phyloP scores from a whole-genome alignment of 1,140 invertebrate genomes.

The Halesus radiatus region DNA sequence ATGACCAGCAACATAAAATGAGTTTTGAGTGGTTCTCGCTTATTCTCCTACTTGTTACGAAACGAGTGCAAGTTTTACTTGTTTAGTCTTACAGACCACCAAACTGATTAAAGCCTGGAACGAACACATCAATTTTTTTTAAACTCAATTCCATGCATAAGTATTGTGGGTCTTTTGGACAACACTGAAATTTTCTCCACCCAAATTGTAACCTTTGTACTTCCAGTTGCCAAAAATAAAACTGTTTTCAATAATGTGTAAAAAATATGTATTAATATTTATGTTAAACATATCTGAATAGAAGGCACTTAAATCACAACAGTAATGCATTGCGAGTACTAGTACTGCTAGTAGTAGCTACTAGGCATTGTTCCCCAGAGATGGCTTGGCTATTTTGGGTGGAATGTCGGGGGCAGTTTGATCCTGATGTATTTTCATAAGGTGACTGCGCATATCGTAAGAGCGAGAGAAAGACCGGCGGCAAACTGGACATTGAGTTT shows the following conservation, averaged over 20 bases:
- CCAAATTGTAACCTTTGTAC: background rate
- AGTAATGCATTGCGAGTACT: background rate
- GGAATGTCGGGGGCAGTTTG: constrained; percentile 25
- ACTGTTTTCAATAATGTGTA: constrained; percentile 1
- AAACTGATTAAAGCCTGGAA: background rate
- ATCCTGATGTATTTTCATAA: constrained; percentile 72
- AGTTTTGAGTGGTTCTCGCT: too few relatives aligned
- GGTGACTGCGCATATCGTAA: constrained; percentile 76
- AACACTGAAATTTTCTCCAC: too few relatives aligned
- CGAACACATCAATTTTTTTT: background rate
- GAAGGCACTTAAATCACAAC: constrained; percentile 52
- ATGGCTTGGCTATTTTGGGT: constrained; percentile 46
- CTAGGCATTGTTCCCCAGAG: constrained; percentile 43
- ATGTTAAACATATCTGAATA: background rate
- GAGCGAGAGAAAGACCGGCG: constrained; percentile 74
- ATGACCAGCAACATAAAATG: too few relatives aligned
- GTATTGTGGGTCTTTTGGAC: too few relatives aligned
- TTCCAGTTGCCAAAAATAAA: background rate
- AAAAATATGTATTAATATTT: constrained; percentile 26
- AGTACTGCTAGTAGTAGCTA: background rate
- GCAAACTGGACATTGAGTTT: constrained; percentile 77
- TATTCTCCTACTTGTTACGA: too few relatives aligned
- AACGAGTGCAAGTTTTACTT: too few relatives aligned
- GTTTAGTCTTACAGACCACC: background rate
- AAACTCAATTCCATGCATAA: background rate